Evolutionary conservation across 1,140 invertebrate species (phyloP), one percentile per base, ranked within the genome.

Genomic region (Varroa destructor): DNA sequence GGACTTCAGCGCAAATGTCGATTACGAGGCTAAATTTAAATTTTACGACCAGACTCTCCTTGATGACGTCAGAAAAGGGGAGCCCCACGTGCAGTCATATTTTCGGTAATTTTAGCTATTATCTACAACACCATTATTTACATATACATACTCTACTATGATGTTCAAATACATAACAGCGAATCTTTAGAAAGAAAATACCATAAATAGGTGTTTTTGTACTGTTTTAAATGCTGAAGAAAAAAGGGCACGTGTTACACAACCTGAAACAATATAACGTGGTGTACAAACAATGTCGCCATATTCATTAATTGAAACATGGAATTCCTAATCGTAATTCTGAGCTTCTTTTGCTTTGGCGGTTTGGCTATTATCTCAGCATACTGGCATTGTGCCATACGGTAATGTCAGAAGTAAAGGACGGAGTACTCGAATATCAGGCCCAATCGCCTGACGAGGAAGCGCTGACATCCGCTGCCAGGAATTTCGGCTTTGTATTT

Each of bases 401-500:
- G 2, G 93, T 97, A n/a, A 97, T 97, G 93, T 88, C 92, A 0
- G 93, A 95, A 71, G 86, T 90, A 72, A 90, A 89, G 77, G 86
- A 88, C 72, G 91, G 90, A 76, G 84, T 84, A 72, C 76, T 89
- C 14, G 84, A 85, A 73, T 88, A 89, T 78, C 87, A 89, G 79
- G 95, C 96, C 37, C 95, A 98, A 79, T 97, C 93, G 71, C 96
- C 96, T 0, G 96, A 99, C 82, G 96, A 99, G 81, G 87, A 90
- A 61, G 95, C 95, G 0, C 83, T 99, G 12, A 94, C 98, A 1
- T 93, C 93, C 10, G 94, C 95, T 0, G 95, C 96, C 0, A 84
- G 95, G 74, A 99, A 99, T 81, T 99, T 99, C 82, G 93, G 93
- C 74, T 98, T 97, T 82, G 93, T 98, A 55, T 99, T 99, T 81